Evolutionary conservation across 1,140 invertebrate species (phyloP), one percentile per base, ranked within the genome.

Genomic region (Scaptodrosophila lebanonensis): DNA sequence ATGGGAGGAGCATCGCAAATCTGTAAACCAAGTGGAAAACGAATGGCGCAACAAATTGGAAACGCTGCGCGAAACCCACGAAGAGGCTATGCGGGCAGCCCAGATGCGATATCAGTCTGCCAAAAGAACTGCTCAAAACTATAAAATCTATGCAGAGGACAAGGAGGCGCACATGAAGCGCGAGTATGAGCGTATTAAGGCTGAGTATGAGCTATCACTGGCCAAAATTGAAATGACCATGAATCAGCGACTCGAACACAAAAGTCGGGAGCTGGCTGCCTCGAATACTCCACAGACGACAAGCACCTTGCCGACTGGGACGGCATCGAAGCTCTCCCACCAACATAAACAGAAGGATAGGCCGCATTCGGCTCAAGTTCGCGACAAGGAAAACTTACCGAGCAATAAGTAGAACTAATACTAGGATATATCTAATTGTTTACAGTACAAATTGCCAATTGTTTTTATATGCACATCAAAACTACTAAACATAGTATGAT

Each of bases 21-120:
- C 64, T 4, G 20, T 73, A 1, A 72, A 86, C 1, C 39, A 67
- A 27, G 62, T 82, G 4, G 70, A 87, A 42, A 42, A 64, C 9
- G 69, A 83, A 5, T 83, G 79, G 82, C 65, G 69, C 3, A 17
- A 38, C 6, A 68, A 85, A 13, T n/a, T 87, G 6, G 43, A 77
- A 4, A 27, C 59, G n/a, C 9, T 84, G 27, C 44, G 66, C 22
- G 38, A 53, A 6, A 50, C 57, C 3, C 76, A 83, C 11, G 69
- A 75, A 27, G 64, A 69, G 38, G 59, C 66, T 2, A 56, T 89
- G 58, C 76, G 87, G 20, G 73, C 65, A 1, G 54, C 89, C 16
- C 88, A 89, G 22, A 87, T 89, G 11, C 90, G 90, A 45, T 91
- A 90, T 58, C 89, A 88, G 60, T 88, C 88, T 50, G 88, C 88